These are phyloP conservation scores for Heliconius charithonia DNA, from an alignment of 2,888 invertebrate genomes.

Conservation along the genomic window DNA sequence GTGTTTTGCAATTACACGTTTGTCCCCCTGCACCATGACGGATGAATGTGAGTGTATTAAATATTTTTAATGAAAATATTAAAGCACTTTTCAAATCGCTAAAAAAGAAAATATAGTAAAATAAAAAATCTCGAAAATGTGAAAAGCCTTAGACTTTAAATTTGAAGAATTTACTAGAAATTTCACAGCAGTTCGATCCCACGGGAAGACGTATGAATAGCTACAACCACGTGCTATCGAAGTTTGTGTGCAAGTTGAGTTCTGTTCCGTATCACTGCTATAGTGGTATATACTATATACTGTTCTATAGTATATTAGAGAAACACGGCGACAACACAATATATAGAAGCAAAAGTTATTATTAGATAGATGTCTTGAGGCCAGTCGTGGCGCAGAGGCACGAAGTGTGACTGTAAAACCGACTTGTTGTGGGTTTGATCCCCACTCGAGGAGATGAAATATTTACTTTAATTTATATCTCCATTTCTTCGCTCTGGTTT, in stretches of 20 bases:
- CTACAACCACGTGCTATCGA: slow-evolving; percentile 22
- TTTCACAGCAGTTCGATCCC: slow-evolving; percentile 17
- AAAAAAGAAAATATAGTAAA: background rate
- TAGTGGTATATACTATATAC: background rate
- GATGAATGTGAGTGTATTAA: background rate
- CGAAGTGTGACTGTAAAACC: no score
- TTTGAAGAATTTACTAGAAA: slow-evolving; percentile 12
- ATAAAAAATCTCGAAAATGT: background rate
- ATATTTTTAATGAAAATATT: background rate
- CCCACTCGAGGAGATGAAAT: no score
- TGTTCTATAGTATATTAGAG: background rate
- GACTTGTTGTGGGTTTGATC: no score
- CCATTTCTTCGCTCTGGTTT: no score
- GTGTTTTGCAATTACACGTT: background rate
- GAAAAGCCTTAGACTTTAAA: slow-evolving; percentile 14
- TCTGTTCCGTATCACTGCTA: background rate
- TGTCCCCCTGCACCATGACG: background rate
- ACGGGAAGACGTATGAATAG: slow-evolving; percentile 27
- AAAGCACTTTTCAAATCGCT: background rate
- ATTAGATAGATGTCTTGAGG: no score
- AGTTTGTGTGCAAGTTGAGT: slow-evolving; percentile 21
- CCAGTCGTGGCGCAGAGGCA: no score
- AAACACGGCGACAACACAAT: background rate
- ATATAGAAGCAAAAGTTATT: slow-evolving; percentile 12
- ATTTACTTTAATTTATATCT: no score